A percentile compares a stretch with the other conserved stretches of the same genome.
phyloP scores from a whole-genome alignment of 2,113 vertebrate species.

The Lasiurus cinereus region DNA sequence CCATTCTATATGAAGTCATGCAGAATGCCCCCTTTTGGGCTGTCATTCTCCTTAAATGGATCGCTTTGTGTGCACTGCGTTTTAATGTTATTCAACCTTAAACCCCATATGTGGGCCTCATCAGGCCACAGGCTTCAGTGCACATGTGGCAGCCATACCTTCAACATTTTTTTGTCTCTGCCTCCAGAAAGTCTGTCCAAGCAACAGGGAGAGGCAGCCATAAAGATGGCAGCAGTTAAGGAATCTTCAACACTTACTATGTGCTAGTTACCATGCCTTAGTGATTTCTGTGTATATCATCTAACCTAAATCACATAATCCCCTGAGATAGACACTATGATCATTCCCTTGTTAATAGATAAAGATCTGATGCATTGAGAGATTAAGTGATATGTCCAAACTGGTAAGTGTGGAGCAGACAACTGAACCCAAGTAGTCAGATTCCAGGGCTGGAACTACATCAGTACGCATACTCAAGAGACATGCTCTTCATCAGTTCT shows the following conservation, averaged over 20 bases:
- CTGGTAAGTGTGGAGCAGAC: neutral
- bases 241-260: slow-evolving; percentile 36
- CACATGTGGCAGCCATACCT: slow-evolving; percentile 80
- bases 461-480: neutral
- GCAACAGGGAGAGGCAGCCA: slow-evolving; percentile 11
- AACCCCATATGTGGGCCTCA: slow-evolving; percentile 74
- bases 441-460: slow-evolving; percentile 15
- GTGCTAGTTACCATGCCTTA: neutral
- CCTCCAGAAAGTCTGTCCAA: slow-evolving; percentile 31
- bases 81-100: slow-evolving; percentile 76
- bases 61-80: slow-evolving; percentile 66
- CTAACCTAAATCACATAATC: slow-evolving; percentile 10
- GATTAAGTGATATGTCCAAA: neutral
- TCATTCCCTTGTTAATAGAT: neutral
- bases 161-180: slow-evolving; percentile 22
- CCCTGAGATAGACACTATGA: neutral
- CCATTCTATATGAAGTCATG: slow-evolving; percentile 78
- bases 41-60: slow-evolving; percentile 75
- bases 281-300: neutral
- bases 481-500: neutral
- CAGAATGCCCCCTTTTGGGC: slow-evolving; percentile 70
- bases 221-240: neutral
- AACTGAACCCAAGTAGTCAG: neutral
- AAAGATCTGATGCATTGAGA: neutral
- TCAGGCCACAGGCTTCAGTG: slow-evolving; percentile 62